Percentiles rank a stretch among this genome's conserved stretches.
phyloP scores from a whole-genome alignment of 2,113 vertebrate genomes.

The Microcebus lehilahytsara region DNA sequence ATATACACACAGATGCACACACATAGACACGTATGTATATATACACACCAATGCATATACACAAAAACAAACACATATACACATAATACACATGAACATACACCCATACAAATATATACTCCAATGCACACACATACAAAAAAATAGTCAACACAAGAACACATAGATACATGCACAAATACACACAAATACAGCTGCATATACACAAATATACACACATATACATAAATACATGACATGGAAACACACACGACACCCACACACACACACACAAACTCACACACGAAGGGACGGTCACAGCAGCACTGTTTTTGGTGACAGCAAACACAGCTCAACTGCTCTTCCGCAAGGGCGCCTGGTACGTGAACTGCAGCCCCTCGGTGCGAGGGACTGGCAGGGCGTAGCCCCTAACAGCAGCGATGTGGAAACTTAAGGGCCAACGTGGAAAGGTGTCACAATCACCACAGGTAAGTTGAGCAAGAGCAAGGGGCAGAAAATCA shows the following conservation, averaged over 20 bases:
- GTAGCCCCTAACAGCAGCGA: too few relatives aligned
- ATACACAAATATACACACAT: background rate
- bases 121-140: background rate
- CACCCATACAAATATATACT: background rate
- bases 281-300: background rate
- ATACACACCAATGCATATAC: background rate
- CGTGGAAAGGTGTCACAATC: background rate
- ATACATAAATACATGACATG: background rate
- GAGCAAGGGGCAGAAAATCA: background rate
- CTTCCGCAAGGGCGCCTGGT: background rate
- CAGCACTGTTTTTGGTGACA: accelerated
- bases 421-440: too few relatives aligned
- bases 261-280: background rate
- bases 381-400: accelerated
- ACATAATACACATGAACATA: background rate
- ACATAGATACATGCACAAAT: background rate
- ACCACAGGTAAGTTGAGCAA: accelerated
- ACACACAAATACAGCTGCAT: background rate
- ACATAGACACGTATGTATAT: background rate
- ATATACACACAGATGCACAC: too few relatives aligned
- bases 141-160: too few relatives aligned
- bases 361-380: accelerated
- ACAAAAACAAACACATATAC: background rate
- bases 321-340: background rate
- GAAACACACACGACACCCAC: background rate